These are phyloP conservation scores for Cheilosia impressa DNA, from an alignment of 2,888 invertebrate species.

Conservation along the genomic window DNA sequence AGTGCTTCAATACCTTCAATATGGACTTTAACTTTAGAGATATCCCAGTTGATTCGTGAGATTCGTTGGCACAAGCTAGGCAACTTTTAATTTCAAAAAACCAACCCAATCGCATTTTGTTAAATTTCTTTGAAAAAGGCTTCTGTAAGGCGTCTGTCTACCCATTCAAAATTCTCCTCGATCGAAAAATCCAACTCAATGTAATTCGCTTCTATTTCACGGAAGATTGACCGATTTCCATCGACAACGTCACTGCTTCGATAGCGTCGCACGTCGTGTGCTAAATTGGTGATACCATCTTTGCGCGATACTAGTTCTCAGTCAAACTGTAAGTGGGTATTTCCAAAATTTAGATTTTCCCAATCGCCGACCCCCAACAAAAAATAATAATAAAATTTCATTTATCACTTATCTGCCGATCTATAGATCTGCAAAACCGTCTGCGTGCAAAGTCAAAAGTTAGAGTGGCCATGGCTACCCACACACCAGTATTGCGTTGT, in stretches of 20 bases:
- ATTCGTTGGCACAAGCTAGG: no score
- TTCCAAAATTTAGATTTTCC: conserved; percentile 1
- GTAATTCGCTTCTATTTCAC: no score
- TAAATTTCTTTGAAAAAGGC: no score
- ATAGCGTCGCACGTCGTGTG: no score
- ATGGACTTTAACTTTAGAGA: no score
- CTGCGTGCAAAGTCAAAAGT: conserved; percentile 28
- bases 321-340: conserved; percentile 6
- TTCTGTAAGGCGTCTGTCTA: no score
- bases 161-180: no score
- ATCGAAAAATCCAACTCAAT: no score
- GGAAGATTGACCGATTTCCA: neutral
- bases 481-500: conserved; percentile 2
- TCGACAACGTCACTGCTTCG: neutral
- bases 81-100: no score
- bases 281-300: neutral
- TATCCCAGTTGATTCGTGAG: no score
- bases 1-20: no score
- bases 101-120: no score
- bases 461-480: conserved; percentile 19
- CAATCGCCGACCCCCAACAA: neutral
- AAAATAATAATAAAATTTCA: conserved; percentile 1
- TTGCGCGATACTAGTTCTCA: neutral
- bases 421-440: conserved; percentile 24
- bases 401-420: conserved; percentile 33